Evolutionary conservation across 2,113 vertebrate species (phyloP).

Genomic region (Apus apus): DNA sequence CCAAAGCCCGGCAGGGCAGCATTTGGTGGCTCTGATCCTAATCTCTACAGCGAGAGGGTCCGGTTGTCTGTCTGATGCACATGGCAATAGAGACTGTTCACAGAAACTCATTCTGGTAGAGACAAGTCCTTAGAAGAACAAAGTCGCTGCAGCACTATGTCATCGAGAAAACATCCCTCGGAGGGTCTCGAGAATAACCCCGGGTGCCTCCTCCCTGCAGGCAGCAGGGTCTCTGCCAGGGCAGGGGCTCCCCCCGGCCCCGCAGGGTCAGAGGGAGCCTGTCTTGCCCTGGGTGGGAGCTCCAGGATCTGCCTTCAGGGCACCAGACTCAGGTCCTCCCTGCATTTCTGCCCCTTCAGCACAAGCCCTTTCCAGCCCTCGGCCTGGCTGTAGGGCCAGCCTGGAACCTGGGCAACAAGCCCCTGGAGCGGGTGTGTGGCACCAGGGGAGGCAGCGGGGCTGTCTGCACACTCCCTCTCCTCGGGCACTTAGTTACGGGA

Average conservation of each 20-base stretch:
- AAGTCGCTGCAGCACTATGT: not conserved
- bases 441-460: too few relatives aligned
- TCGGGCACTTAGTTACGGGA: rapidly evolving
- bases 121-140: not conserved
- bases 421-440: not conserved
- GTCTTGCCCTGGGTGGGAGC: not conserved
- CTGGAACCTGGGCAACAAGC: not conserved
- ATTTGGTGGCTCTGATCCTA: not conserved
- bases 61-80: not conserved
- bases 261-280: not conserved
- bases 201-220: not conserved
- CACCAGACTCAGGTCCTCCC: not conserved
- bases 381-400: not conserved
- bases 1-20: not conserved
- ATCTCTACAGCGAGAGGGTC: not conserved
- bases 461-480: not conserved
- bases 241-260: rapidly evolving
- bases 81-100: not conserved
- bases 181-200: not conserved
- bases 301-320: not conserved
- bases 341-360: not conserved
- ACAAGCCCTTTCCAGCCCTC: not conserved
- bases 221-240: rapidly evolving
- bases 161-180: not conserved
- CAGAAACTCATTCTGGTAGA: not conserved